A percentile compares a stretch with the other conserved stretches of the same genome.
phyloP scores from a whole-genome alignment of 2,113 vertebrate genomes.

The Nettapus auritus region DNA sequence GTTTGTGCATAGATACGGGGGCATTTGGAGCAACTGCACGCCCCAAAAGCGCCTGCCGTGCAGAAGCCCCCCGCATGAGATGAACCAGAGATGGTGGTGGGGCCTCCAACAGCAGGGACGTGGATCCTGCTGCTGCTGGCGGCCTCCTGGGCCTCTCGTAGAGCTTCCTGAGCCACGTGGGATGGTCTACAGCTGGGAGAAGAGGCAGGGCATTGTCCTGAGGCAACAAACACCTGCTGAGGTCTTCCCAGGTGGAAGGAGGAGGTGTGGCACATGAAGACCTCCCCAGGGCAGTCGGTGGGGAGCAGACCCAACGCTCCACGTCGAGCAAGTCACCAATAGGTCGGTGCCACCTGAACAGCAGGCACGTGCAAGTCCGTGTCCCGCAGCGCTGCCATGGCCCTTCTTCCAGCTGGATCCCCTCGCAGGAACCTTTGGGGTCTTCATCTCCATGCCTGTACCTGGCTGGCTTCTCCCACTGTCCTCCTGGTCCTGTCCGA shows the following conservation, averaged over 20 bases:
- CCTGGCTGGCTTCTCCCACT: not conserved
- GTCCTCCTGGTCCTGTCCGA: not conserved
- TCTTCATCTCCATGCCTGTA: not conserved
- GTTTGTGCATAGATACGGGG: constrained; percentile 9
- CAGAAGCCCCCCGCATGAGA: not conserved
- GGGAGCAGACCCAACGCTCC: not conserved
- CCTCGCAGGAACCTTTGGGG: not conserved
- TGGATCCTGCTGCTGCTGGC: not conserved
- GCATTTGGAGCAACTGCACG: not conserved
- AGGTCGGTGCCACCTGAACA: not conserved
- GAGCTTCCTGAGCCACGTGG: not conserved
- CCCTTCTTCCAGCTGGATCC: not conserved
- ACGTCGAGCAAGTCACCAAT: not conserved
- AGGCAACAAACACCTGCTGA: not conserved
- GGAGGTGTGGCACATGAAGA: not conserved
- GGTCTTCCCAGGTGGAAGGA: not conserved
- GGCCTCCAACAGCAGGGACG: not conserved
- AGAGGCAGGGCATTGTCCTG: not conserved
- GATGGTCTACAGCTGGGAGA: not conserved
- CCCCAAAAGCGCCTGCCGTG: not conserved
- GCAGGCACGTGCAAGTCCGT: not conserved
- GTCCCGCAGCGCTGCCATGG: not conserved
- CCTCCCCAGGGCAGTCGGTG: not conserved
- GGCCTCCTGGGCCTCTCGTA: no score
- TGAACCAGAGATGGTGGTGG: accelerated